phyloP scores from a whole-genome alignment of 2,888 invertebrate genomes.

The Meghimatium bilineatum region DNA sequence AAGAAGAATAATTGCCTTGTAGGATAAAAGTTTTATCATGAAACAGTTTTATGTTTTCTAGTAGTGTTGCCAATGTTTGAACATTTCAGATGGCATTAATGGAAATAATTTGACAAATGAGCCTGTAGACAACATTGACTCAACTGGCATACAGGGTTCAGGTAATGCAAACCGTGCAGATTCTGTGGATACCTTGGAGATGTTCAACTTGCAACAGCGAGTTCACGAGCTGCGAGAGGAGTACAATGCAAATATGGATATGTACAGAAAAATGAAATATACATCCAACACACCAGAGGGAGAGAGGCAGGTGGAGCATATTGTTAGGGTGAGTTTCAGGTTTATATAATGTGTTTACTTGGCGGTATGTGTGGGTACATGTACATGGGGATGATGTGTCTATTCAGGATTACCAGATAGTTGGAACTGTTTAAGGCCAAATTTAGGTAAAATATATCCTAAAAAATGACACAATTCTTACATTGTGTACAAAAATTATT shows the following conservation, averaged over 20 bases:
- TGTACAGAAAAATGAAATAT: constrained; percentile 71
- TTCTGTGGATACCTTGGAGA: constrained; percentile 52
- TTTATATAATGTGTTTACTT: too few relatives aligned
- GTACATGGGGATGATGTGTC: too few relatives aligned
- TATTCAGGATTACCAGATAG: too few relatives aligned
- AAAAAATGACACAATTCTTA: too few relatives aligned
- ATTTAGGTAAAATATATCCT: too few relatives aligned
- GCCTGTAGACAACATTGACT: background rate
- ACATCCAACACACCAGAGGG: constrained; percentile 68
- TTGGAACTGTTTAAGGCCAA: too few relatives aligned
- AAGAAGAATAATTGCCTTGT: too few relatives aligned
- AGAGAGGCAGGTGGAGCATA: constrained; percentile 69
- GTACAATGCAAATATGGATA: constrained; percentile 72
- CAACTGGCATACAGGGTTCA: background rate
- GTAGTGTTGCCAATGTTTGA: background rate
- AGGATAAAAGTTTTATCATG: too few relatives aligned
- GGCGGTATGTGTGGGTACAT: too few relatives aligned
- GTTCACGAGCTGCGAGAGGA: constrained; percentile 66
- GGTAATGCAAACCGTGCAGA: background rate
- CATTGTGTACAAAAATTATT: too few relatives aligned
- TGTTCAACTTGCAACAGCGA: constrained; percentile 59
- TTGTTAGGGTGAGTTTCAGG: constrained; percentile 65
- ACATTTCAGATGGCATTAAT: background rate
- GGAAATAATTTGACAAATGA: background rate
- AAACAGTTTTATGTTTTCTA: too few relatives aligned